Conservation (phyloP, 2,113 vertebrate species). For the Lepidothrix coronata region DNA sequence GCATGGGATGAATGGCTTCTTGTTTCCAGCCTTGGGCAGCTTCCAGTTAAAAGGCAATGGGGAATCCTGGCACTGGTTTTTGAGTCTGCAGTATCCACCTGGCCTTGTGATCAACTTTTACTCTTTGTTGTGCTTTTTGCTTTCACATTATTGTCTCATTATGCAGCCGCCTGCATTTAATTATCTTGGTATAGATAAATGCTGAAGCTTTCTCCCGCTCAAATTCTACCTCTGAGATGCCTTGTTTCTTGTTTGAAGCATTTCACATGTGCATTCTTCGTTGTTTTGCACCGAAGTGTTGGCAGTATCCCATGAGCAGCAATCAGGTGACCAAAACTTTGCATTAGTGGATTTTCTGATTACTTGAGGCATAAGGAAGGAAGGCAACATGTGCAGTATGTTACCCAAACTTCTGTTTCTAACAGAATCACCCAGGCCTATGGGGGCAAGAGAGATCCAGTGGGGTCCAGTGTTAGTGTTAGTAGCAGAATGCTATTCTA, state of each 20-base stretch:
- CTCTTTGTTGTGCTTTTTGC: not conserved
- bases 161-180: not conserved
- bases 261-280: not conserved
- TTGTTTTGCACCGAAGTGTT: not conserved
- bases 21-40: not conserved
- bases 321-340: not conserved
- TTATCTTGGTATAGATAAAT: not conserved
- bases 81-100: not conserved
- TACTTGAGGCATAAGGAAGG: not conserved
- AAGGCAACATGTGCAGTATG: not conserved
- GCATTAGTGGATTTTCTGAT: not conserved
- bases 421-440: not conserved
- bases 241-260: not conserved
- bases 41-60: not conserved
- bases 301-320: not conserved
- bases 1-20: not conserved
- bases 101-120: not conserved
- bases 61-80: not conserved
- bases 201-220: not conserved
- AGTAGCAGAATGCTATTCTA: not conserved
- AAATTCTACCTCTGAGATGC: not conserved
- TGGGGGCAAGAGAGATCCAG: not conserved
- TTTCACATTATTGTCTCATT: not conserved
- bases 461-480: not conserved
- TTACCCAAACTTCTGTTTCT: not conserved